Evolutionary conservation across 2,113 vertebrate species (phyloP).

Genomic region (Suricata suricatta): DNA sequence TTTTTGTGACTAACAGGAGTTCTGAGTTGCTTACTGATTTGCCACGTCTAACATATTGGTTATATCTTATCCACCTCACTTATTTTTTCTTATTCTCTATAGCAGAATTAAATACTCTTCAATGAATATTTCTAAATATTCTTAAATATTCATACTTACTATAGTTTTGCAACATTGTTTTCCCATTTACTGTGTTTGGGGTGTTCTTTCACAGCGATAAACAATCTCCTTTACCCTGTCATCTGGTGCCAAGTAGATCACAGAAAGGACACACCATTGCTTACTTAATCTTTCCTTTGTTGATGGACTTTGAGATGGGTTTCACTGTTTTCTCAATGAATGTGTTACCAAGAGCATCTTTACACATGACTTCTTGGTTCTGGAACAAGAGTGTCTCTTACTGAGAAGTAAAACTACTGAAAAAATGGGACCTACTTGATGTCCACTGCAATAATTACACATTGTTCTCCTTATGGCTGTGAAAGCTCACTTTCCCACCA

Average conservation of each 20-base stretch:
- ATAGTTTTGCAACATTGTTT: not conserved
- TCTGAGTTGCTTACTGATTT: not conserved
- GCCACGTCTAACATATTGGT: not conserved
- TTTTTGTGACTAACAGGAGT: not conserved
- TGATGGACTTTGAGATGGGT: not conserved
- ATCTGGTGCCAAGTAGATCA: not conserved
- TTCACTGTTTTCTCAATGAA: not conserved
- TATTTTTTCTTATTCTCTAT: not conserved
- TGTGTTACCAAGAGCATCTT: not conserved
- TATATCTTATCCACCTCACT: not conserved
- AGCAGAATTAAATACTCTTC: not conserved
- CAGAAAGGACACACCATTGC: not conserved
- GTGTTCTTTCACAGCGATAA: not conserved
- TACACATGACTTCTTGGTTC: not conserved
- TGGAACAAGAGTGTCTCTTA: not conserved
- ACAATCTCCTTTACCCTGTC: not conserved
- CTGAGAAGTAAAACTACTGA: not conserved
- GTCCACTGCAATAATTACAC: not conserved
- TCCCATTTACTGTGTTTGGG: not conserved
- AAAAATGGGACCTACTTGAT: not conserved
- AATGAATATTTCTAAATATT: not conserved
- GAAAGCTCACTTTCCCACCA: not conserved
- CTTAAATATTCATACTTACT: not conserved
- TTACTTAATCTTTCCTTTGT: not conserved
- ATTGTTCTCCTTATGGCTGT: not conserved